phyloP scores from a whole-genome alignment of 1,140 invertebrate genomes.

The Triops longicaudatus region DNA sequence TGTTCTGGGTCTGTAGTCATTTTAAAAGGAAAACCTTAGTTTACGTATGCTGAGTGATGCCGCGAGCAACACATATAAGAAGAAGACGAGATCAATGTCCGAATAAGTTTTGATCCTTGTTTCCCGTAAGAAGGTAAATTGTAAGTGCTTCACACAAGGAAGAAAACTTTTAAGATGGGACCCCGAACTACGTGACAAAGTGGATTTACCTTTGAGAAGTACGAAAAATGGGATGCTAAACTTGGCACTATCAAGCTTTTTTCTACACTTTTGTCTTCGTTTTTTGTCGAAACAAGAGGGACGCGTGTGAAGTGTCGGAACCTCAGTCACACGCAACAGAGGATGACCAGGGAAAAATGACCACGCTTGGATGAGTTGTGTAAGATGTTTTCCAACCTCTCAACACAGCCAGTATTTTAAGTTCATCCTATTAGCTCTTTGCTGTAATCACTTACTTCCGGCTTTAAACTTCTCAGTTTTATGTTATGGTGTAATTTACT shows the following conservation, averaged over 20 bases:
- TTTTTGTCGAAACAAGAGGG: neutral
- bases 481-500: too few species aligned
- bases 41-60: neutral
- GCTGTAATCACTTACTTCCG: neutral
- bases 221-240: neutral
- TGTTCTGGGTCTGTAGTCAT: neutral
- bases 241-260: neutral
- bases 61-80: neutral
- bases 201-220: neutral
- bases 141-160: neutral
- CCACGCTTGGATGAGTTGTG: neutral
- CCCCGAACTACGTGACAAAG: neutral
- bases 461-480: neutral
- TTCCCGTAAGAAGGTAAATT: too few species aligned
- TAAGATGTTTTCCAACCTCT: slow-evolving; percentile 1
- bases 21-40: neutral
- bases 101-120: neutral
- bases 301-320: neutral
- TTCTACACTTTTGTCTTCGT: neutral
- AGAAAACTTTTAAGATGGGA: neutral
- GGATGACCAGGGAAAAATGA: neutral
- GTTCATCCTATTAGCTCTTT: neutral
- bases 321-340: neutral
- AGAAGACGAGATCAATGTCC: neutral
- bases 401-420: neutral